Conservation (phyloP, 2,113 vertebrate genomes). For the Heteronetta atricapilla region DNA sequence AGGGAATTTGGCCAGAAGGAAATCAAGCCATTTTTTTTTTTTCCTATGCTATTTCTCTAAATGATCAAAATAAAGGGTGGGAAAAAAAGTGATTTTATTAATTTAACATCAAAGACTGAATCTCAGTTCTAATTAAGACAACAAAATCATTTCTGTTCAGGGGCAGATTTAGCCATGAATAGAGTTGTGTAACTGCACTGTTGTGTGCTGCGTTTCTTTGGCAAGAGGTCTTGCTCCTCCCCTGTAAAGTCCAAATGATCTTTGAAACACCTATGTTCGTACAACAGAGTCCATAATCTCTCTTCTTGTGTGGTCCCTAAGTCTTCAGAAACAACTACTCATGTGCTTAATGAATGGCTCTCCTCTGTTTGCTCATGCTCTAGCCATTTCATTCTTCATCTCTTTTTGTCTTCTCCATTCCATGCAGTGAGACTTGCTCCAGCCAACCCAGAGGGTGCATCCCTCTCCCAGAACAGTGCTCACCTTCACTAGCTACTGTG, state of each 20-base stretch:
- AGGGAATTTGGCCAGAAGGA: not conserved
- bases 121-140: not conserved
- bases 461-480: accelerated
- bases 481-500: not conserved
- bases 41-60: not conserved
- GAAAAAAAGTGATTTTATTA: not conserved
- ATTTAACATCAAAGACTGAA: not conserved
- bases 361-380: not conserved
- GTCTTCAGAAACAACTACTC: not conserved
- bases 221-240: not conserved
- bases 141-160: not conserved
- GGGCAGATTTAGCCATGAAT: not conserved
- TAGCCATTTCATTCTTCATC: not conserved
- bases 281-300: not conserved
- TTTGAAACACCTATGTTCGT: not conserved
- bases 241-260: not conserved
- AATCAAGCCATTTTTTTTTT: not conserved
- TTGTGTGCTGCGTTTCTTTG: not conserved
- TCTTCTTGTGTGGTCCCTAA: not conserved
- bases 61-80: not conserved
- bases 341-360: not conserved
- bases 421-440: not conserved
- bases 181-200: not conserved
- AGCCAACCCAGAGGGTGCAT: accelerated
- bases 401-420: not conserved